Conservation (phyloP, 2,113 vertebrate genomes). For the Micronisus gabar region DNA sequence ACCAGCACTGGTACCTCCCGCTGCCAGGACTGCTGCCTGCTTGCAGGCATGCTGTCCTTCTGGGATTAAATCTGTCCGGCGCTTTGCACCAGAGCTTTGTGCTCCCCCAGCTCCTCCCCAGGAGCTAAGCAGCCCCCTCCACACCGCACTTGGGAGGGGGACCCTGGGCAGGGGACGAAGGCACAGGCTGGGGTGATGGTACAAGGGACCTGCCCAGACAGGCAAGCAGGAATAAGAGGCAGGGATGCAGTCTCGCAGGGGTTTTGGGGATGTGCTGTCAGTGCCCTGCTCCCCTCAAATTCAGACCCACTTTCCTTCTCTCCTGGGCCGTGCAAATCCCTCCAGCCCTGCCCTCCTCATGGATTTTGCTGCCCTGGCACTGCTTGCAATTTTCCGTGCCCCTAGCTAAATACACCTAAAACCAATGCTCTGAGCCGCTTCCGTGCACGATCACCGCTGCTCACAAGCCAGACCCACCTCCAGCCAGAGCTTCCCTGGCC, state of each 20-base stretch:
- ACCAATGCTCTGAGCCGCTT: neutral
- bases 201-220: neutral
- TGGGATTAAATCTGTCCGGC: neutral
- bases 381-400: too few relatives aligned
- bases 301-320: neutral
- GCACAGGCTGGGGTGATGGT: neutral
- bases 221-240: neutral
- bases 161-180: neutral
- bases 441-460: accelerated
- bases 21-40: neutral
- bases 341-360: neutral
- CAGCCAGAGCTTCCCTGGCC: neutral
- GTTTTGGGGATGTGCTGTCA: neutral
- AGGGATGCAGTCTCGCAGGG: accelerated
- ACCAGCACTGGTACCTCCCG: accelerated
- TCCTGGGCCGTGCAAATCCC: neutral
- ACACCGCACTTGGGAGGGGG: neutral
- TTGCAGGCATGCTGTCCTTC: neutral
- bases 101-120: neutral
- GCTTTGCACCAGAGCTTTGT: neutral
- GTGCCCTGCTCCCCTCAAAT: neutral
- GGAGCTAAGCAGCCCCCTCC: neutral
- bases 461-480: neutral
- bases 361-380: neutral
- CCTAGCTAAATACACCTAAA: neutral